Evolutionary conservation across 2,113 vertebrate species (phyloP).

Genomic region (Pica pica): DNA sequence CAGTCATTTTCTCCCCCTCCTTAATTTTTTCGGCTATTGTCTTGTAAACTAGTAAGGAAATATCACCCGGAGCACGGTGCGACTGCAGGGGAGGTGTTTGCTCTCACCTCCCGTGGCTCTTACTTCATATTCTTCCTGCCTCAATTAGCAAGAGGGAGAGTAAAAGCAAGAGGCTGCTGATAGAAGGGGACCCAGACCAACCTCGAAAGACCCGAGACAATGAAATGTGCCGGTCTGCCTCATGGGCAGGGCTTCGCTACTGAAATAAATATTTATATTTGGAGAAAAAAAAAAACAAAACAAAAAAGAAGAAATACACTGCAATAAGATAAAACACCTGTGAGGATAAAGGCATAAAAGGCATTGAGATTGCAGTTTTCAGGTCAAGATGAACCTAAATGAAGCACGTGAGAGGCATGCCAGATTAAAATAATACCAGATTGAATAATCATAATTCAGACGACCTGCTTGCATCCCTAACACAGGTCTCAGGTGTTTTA

Average conservation of each 20-base stretch:
- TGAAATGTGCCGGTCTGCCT: background rate
- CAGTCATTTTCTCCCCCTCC: conserved; percentile 30
- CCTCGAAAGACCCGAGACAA: background rate
- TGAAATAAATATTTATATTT: background rate
- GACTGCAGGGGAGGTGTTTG: background rate
- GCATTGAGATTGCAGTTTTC: conserved; percentile 47
- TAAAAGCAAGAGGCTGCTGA: background rate
- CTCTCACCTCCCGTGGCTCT: background rate
- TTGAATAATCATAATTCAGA: conserved; percentile 64
- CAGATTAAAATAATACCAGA: conserved; percentile 69
- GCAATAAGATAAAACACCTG: background rate
- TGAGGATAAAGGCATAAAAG: conserved; percentile 9
- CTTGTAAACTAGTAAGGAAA: background rate
- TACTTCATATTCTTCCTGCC: background rate
- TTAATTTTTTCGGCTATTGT: conserved; percentile 24
- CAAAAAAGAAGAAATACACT: background rate
- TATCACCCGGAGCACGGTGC: background rate
- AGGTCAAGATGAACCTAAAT: conserved; percentile 71
- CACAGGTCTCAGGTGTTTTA: conserved; percentile 55
- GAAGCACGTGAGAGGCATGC: conserved; percentile 54
- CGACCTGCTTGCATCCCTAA: conserved; percentile 60
- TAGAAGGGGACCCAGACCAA: background rate
- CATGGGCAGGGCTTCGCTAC: background rate
- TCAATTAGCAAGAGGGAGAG: background rate
- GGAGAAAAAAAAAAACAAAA: accelerated